Evolutionary conservation across 2,797 vertebrate genomes (phyloP), one percentile per base, ranked within the genome.

Genomic region (Notamacropus eugenii): DNA sequence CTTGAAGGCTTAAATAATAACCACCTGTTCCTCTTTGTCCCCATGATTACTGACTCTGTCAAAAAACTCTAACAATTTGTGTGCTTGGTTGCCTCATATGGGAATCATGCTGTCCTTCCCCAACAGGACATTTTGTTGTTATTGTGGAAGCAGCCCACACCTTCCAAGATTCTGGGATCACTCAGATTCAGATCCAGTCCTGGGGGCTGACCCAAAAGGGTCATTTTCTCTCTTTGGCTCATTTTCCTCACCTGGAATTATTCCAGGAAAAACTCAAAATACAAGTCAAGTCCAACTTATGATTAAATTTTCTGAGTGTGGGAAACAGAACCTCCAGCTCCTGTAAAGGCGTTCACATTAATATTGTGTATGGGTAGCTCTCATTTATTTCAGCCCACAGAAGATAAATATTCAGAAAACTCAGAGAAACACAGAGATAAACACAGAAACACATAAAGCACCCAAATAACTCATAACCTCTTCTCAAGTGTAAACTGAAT

Each of bases 61-160:
- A 58, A 52, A 95, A 82, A 94, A 58, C 54, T 92, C 57, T 74
- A 67, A 28, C 57, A 4, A 55, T 94, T 97, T 97, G 96, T 94
- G 57, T 96, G 62, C 91, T 54, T 55, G 90, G 90, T 91, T 87
- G 40, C 74, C 24, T 93, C 91, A 93, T 94, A 90, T 54, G 54
- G 74, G 94, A 97, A 55, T 59, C 92, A 56, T 1, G 0, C 34
- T 82, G 67, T 46, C 19, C n/a, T 82, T 87, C 9, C 40, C 74
- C 74, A 46, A 50, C 8, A 50, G 40, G 40, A 87, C 74, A 87
- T 87, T 87, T 82, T 82, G 40, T 87, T 87, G 40, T 87, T 87
- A 27, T 87, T 74, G 14, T 87, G 10, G 40, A 87, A 87, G 9
- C 74, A 87, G 74, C 74, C 74, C 40, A 87, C 40, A 50, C 40